A percentile compares a stretch with the other conserved stretches of the same genome.
Evolutionary conservation across 1,140 invertebrate species (phyloP).

Genomic region (Eumeta japonica): DNA sequence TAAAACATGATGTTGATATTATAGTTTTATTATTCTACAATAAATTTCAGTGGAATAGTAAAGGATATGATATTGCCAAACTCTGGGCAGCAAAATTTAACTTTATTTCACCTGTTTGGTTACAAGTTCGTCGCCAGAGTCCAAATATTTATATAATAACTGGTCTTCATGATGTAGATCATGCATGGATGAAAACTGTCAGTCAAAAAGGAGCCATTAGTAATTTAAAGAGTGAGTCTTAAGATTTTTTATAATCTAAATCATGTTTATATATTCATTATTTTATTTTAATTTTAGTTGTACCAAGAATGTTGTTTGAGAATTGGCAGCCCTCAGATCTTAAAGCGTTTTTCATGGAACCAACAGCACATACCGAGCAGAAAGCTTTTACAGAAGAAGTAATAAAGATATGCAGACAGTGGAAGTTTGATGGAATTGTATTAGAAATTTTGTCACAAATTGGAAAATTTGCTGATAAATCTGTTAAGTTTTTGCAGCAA

Average conservation of each 20-base stretch:
- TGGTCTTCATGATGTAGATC: slow-evolving; percentile 77
- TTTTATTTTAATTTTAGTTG: slow-evolving; percentile 57
- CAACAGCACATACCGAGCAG: slow-evolving; percentile 59
- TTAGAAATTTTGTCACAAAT: slow-evolving; percentile 88
- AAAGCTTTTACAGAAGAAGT: slow-evolving; percentile 62
- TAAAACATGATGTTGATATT: too few species aligned
- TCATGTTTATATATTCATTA: slow-evolving; percentile 8
- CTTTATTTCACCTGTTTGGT: slow-evolving; percentile 91
- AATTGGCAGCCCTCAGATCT: slow-evolving; percentile 74
- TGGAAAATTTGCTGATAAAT: slow-evolving; percentile 63
- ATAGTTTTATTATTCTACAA: too few species aligned
- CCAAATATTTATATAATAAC: slow-evolving; percentile 64
- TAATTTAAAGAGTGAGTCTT: slow-evolving; percentile 36
- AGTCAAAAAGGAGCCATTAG: slow-evolving; percentile 43
- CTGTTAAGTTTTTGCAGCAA: slow-evolving; percentile 63
- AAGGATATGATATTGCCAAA: slow-evolving; percentile 93
- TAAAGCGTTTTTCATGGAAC: slow-evolving; percentile 59
- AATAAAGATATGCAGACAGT: slow-evolving; percentile 62
- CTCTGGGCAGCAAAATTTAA: slow-evolving; percentile 86
- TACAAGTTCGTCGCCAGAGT: slow-evolving; percentile 72
- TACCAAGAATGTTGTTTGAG: slow-evolving; percentile 85
- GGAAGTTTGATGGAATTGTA: slow-evolving; percentile 82
- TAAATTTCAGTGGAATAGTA: slow-evolving; percentile 92
- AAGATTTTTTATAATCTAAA: too few species aligned
- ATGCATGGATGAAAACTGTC: slow-evolving; percentile 79